These are phyloP conservation scores for Philopotamus ludificatus DNA, from an alignment of 1,140 invertebrate genomes.

Conservation along the genomic window DNA sequence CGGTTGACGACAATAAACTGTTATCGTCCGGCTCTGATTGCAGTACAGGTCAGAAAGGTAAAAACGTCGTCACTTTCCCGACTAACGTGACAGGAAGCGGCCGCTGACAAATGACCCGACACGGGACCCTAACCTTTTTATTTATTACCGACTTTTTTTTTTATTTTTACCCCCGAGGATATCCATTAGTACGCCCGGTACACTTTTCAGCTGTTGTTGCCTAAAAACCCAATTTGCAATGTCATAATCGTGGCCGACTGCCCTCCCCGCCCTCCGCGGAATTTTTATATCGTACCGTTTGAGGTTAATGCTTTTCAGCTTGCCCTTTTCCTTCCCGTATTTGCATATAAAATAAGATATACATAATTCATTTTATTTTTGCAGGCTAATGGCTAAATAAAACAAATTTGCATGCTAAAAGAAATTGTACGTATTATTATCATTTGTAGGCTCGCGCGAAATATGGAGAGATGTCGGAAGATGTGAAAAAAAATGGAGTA, in stretches of 20 bases:
- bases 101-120: constrained; percentile 30
- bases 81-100: constrained; percentile 38
- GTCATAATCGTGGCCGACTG: not conserved
- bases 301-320: no score
- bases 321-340: no score
- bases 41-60: constrained; percentile 16
- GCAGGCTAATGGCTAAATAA: no score
- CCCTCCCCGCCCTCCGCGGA: not conserved
- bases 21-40: constrained; percentile 35
- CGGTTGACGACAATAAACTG: constrained; percentile 37
- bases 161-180: not conserved
- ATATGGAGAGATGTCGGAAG: no score
- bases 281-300: no score
- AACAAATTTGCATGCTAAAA: no score
- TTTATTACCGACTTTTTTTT: constrained; percentile 17
- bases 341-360: no score
- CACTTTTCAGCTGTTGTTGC: not conserved
- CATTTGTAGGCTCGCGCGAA: no score
- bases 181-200: not conserved
- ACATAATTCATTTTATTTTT: no score
- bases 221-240: not conserved
- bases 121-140: constrained; percentile 29
- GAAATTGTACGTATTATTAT: no score
- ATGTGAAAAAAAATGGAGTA: no score
- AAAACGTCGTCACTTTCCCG: constrained; percentile 23